Evolutionary conservation across 2,888 invertebrate species (phyloP).

Genomic region (Protodeltote pygarga): DNA sequence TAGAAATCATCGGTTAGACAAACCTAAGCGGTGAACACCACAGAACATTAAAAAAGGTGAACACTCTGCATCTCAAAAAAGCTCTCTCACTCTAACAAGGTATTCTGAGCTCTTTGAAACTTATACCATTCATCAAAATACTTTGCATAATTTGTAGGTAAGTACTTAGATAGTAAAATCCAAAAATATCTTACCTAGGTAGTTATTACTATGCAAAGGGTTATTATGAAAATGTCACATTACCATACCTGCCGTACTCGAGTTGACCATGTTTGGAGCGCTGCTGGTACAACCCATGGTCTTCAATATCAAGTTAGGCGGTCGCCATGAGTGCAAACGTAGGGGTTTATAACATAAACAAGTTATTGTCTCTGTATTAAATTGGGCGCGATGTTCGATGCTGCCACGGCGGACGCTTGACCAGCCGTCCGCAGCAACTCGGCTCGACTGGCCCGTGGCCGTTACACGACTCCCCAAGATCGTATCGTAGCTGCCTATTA

Average conservation of each 20-base stretch:
- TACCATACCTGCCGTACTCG: slow-evolving; percentile 69
- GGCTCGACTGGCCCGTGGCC: slow-evolving; percentile 65
- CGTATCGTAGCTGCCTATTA: slow-evolving; percentile 81
- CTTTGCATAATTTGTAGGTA: neutral
- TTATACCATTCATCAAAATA: neutral
- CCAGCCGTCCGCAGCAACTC: slow-evolving; percentile 67
- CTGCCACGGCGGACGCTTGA: slow-evolving; percentile 52
- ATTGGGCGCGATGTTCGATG: slow-evolving; percentile 37
- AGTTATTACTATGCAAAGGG: slow-evolving; percentile 20
- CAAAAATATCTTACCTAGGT: neutral
- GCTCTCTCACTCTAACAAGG: too few relatives aligned
- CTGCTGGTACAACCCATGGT: slow-evolving; percentile 84
- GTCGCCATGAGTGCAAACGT: slow-evolving; percentile 49
- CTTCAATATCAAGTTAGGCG: slow-evolving; percentile 42
- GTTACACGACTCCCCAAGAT: slow-evolving; percentile 62
- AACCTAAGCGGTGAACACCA: too few relatives aligned
- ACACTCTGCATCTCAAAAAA: too few relatives aligned
- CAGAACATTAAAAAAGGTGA: too few relatives aligned
- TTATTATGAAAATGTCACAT: slow-evolving; percentile 46
- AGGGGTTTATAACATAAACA: slow-evolving; percentile 36
- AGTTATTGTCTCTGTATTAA: too few relatives aligned
- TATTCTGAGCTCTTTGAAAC: too few relatives aligned
- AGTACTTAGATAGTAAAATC: neutral
- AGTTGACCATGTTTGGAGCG: slow-evolving; percentile 68
- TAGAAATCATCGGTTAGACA: too few relatives aligned